A percentile compares a stretch with the other conserved stretches of the same genome.
Conservation (phyloP, 2,888 invertebrate genomes). For the Deroplatys truncata region DNA sequence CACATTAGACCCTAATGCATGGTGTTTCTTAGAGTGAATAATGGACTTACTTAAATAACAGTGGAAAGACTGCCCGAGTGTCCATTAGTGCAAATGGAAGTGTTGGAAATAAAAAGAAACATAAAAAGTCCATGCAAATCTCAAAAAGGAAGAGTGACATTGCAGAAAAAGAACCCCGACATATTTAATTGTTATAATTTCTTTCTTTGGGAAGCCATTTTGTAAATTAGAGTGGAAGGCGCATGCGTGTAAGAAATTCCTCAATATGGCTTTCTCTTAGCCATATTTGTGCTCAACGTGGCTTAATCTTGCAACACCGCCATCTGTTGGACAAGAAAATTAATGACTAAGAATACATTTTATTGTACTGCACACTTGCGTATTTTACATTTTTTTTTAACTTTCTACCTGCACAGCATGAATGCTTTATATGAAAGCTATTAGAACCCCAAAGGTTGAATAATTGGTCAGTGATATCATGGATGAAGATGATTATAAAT, state of each 20-base stretch:
- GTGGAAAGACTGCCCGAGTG: background rate
- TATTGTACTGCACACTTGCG: background rate
- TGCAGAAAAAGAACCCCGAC: background rate
- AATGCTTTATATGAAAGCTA: too few relatives aligned
- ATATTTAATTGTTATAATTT: background rate
- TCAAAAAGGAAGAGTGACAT: background rate
- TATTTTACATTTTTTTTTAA: background rate
- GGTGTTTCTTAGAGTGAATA: background rate
- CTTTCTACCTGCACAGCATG: too few relatives aligned
- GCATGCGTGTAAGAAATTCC: background rate
- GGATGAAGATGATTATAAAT: too few relatives aligned
- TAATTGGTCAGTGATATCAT: too few relatives aligned
- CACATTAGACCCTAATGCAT: background rate
- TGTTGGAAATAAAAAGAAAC: background rate
- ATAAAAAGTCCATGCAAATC: background rate
- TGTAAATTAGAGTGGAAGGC: background rate
- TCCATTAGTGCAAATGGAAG: background rate
- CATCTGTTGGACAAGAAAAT: background rate
- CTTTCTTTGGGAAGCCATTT: background rate
- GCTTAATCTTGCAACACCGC: background rate
- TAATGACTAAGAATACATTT: background rate
- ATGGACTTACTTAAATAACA: background rate
- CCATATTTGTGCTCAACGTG: background rate
- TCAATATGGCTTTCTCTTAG: background rate
- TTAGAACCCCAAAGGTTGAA: too few relatives aligned